Conservation (phyloP, 1,140 invertebrate species). For the Portunus trituberculatus region DNA sequence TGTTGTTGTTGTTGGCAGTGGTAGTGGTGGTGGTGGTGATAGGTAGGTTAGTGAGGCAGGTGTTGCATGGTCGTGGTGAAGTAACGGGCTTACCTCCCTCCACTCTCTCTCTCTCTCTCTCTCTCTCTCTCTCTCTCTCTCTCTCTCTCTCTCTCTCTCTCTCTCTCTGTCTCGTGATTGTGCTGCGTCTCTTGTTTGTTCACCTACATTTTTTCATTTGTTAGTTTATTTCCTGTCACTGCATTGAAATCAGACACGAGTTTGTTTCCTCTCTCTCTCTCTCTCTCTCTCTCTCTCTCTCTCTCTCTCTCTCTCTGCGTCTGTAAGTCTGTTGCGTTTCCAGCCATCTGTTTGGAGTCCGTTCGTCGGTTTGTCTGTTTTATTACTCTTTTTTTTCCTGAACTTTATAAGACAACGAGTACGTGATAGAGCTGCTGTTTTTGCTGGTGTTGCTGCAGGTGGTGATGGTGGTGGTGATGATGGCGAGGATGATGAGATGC, state of each 20-base stretch:
- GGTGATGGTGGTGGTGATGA: not conserved
- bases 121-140: too few relatives aligned
- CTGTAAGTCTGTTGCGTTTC: not conserved
- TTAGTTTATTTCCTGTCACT: not conserved
- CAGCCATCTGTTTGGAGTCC: not conserved
- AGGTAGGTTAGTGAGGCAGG: conserved; percentile 6
- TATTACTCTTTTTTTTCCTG: not conserved
- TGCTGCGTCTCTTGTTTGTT: not conserved
- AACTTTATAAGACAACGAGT: not conserved
- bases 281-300: too few relatives aligned
- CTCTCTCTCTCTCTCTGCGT: not conserved
- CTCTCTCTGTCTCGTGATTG: not conserved
- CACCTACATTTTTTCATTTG: not conserved
- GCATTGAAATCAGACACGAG: not conserved
- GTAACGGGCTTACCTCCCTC: not conserved
- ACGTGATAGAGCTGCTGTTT: conserved; percentile 5
- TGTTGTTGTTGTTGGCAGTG: not conserved
- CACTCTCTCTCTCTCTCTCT: too few relatives aligned
- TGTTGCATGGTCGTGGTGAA: conserved; percentile 11
- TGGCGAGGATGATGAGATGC: not conserved
- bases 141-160: too few relatives aligned
- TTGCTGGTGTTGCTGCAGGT: not conserved
- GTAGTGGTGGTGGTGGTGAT: conserved; percentile 7
- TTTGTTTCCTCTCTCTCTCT: not conserved
- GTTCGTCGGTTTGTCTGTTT: not conserved